A percentile compares a stretch with the other conserved stretches of the same genome.
phyloP scores from a whole-genome alignment of 35 echinoderm and acorn worm species.

The Diadema setosum region DNA sequence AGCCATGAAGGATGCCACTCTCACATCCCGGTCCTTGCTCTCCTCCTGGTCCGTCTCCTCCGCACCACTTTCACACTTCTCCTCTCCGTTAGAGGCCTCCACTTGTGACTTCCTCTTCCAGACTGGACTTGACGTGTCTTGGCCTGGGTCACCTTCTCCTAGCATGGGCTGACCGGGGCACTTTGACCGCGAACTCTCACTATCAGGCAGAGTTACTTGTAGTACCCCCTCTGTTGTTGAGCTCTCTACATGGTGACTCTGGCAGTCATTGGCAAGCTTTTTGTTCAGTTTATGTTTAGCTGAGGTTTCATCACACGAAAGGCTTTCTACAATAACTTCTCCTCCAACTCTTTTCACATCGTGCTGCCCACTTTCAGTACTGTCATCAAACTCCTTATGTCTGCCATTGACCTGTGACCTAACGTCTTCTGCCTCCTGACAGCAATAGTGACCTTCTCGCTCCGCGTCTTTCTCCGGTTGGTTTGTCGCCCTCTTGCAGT shows the following conservation, averaged over 20 bases:
- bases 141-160: background rate
- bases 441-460: background rate
- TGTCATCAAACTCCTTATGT: no score
- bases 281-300: background rate
- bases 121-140: background rate
- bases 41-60: background rate
- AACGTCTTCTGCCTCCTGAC: background rate
- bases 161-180: background rate
- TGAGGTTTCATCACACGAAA: no score
- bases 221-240: background rate
- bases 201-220: background rate
- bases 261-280: background rate
- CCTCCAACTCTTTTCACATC: no score
- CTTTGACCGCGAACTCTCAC: background rate
- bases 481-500: background rate
- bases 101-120: constrained; percentile 7
- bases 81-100: background rate
- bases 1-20: background rate
- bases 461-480: background rate
- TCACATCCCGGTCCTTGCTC: background rate
- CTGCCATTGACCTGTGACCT: background rate
- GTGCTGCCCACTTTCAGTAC: no score
- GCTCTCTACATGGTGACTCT: background rate
- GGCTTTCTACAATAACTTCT: no score
- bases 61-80: background rate